phyloP scores from a whole-genome alignment of 2,888 invertebrate genomes.

The Dicranocentrus wangi region DNA sequence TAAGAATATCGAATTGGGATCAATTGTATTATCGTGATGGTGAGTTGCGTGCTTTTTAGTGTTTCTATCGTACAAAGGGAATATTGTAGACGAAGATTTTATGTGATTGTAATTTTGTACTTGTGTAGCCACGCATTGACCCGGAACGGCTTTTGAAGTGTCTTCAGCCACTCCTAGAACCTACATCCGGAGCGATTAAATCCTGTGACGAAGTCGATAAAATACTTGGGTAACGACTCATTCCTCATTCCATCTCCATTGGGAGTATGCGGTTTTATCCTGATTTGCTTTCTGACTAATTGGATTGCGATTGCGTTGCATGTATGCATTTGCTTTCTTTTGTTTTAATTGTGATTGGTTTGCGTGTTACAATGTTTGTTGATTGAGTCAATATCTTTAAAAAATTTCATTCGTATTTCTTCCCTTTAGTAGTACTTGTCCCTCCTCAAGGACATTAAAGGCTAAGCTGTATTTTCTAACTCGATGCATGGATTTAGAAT shows the following conservation, averaged over 20 bases:
- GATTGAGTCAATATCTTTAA: too few relatives aligned
- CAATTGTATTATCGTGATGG: conserved; percentile 32
- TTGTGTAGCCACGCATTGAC: conserved; percentile 94
- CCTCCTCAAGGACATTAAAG: not conserved
- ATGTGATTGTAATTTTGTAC: not conserved
- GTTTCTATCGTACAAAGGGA: too few relatives aligned
- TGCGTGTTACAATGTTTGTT: too few relatives aligned
- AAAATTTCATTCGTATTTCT: not conserved
- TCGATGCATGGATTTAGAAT: not conserved
- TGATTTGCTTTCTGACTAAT: too few relatives aligned
- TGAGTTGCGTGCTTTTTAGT: not conserved
- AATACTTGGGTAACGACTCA: conserved; percentile 82
- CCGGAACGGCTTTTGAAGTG: conserved; percentile 91
- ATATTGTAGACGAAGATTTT: not conserved
- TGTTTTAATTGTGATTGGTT: too few relatives aligned
- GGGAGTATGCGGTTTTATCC: too few relatives aligned
- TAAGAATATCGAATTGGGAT: not conserved
- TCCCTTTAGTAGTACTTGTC: not conserved
- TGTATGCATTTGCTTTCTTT: too few relatives aligned
- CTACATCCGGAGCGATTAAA: conserved; percentile 89
- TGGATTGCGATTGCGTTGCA: too few relatives aligned
- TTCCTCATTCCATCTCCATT: too few relatives aligned
- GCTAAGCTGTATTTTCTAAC: too few relatives aligned
- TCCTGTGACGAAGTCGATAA: conserved; percentile 90
- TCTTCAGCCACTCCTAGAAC: conserved; percentile 85